These are phyloP conservation scores for Vireo griseus DNA, from an alignment of 2,797 vertebrate species.

Conservation along the genomic window DNA sequence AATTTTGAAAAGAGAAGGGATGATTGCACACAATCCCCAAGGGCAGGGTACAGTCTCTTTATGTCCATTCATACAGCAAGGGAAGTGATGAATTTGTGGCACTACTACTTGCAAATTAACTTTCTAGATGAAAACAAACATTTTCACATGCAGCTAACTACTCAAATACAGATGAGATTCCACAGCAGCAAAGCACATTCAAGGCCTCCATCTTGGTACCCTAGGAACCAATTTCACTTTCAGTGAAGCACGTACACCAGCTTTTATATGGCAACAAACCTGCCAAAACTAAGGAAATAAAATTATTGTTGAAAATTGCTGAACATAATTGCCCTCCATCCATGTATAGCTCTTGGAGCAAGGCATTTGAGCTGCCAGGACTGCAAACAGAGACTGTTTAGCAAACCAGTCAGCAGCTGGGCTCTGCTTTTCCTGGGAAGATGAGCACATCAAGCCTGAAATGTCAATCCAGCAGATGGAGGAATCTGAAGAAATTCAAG, in stretches of 20 bases:
- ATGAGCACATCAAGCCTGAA: rapidly evolving
- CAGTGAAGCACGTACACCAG: neutral
- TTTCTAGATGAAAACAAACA: neutral
- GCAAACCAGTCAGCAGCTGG: neutral
- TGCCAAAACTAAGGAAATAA: neutral
- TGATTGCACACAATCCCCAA: neutral
- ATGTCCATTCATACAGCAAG: neutral
- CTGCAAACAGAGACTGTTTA: neutral
- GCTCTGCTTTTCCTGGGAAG: neutral
- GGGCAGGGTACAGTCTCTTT: neutral
- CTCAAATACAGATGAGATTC: neutral
- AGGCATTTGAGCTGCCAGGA: neutral
- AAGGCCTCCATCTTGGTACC: neutral
- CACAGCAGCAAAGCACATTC: neutral
- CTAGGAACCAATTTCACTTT: neutral
- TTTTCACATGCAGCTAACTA: neutral
- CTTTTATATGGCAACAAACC: neutral
- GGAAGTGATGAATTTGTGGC: neutral
- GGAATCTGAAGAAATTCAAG: conserved; percentile 8
- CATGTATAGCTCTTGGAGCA: neutral
- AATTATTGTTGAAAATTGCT: neutral
- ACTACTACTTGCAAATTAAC: neutral
- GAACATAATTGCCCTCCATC: neutral
- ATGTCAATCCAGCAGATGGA: neutral
- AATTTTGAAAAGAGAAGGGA: neutral